Base-by-base conservation (phyloP, 2,797 vertebrate genomes). In the Sebastes paucispinis region DNA sequence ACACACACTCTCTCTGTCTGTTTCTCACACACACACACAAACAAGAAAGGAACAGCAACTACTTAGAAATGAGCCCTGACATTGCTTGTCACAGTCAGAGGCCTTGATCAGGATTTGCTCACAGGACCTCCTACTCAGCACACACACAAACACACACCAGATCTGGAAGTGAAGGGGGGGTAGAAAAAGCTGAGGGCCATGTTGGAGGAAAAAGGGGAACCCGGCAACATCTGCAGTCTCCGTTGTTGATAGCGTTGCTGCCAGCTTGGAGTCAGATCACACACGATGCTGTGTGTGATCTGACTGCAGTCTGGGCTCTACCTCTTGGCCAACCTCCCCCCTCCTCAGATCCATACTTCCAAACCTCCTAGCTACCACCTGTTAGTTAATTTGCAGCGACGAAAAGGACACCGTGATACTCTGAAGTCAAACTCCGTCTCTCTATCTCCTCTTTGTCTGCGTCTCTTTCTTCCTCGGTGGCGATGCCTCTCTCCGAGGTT, bases 221-320 rank as follows among this genome's bases (percentile, higher is more conserved):
- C 93, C 90, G 81, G 94, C 93, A 96, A 96, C 96, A 96, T 96
- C 95, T 96, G 96, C 95, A 96, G 93, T 93, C 95, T 95, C 93
- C 85, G 93, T 92, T 95, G 94, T 95, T 94, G 95, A 96, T 95
- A 96, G 94, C 93, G 74, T 77, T 74, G 87, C 85, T 96, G 95
- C 96, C 95, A 96, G 95, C 88, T 96, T 96, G 96, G 96, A 96
- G 93, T 89, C 79, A 88, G 95, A 96, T 96, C 95, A 96, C 94
- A 73, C 70, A 73, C 71, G 71, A 63, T 73, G 71, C 71, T 73
- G 71, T 63, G 71, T 73, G 59, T 73, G 71, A 73, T 73, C 58
- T 63, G 71, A 73, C 71, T 73, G 59, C 92, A 95, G 94, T 92
- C 91, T 91, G 91, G 93, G 94, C 94, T 92, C 91, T 95, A 96